phyloP scores from a whole-genome alignment of 1,140 invertebrate species.

The Brachionus asplanchnoidis region DNA sequence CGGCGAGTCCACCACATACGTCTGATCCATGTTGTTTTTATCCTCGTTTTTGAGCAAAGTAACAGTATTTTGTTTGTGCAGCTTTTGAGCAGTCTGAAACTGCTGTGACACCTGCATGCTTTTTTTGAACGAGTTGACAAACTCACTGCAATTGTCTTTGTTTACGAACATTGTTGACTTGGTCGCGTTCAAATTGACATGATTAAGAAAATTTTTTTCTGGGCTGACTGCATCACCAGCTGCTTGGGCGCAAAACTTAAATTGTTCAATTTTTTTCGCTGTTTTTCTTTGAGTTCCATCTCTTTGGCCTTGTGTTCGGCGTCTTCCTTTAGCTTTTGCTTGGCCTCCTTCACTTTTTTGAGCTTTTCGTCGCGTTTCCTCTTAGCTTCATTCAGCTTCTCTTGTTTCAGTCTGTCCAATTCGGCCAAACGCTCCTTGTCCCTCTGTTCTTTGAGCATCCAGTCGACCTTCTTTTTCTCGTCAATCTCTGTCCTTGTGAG shows the following conservation, averaged over 20 bases:
- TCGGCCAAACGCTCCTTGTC: not conserved
- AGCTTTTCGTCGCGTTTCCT: conserved; percentile 28
- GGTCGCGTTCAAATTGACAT: not conserved
- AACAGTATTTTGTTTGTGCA: conserved; percentile 16
- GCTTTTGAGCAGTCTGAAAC: not conserved
- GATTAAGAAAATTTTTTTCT: not conserved
- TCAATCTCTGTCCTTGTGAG: not conserved
- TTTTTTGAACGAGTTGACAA: conserved; percentile 36
- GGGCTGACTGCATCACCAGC: not conserved
- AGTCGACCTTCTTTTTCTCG: conserved; percentile 20
- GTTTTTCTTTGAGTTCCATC: not conserved
- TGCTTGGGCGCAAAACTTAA: not conserved
- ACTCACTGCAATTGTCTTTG: conserved; percentile 13
- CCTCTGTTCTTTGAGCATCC: not conserved
- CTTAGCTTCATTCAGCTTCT: not conserved
- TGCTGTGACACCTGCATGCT: not conserved
- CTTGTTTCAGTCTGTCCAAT: not conserved
- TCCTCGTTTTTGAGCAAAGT: not conserved
- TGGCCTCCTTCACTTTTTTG: not conserved
- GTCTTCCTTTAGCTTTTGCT: conserved; percentile 23
- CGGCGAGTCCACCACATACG: conserved; percentile 5
- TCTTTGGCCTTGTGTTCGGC: conserved; percentile 21
- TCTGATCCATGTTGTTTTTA: not conserved
- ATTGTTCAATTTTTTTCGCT: conserved; percentile 16
- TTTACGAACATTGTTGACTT: not conserved